Percentiles rank a stretch among this genome's conserved stretches.
Conservation (phyloP, 2,888 invertebrate species). For the Trilocha varians region DNA sequence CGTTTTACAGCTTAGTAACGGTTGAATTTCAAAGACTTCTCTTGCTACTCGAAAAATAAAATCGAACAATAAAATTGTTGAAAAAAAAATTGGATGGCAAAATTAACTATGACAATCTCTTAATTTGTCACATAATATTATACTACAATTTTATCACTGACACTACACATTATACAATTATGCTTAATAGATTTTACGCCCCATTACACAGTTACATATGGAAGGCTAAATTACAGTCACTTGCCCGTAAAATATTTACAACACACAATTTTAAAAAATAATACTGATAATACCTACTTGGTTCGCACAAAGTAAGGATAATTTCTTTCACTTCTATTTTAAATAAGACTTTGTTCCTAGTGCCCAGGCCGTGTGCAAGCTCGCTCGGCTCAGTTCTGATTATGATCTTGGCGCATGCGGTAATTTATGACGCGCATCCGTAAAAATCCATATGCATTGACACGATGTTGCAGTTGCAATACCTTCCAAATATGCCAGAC, state of each 20-base stretch:
- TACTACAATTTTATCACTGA: no score
- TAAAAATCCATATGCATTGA: not conserved
- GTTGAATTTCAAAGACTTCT: no score
- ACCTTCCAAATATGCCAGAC: not conserved
- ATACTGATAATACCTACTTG: not conserved
- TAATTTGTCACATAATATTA: no score
- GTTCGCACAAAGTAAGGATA: not conserved
- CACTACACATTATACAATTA: no score
- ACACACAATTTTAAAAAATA: not conserved
- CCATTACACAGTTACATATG: no score
- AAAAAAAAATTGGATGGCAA: no score
- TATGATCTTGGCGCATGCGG: not conserved
- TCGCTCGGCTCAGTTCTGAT: not conserved
- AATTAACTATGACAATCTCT: no score
- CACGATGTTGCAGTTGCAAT: not conserved
- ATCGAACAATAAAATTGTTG: no score
- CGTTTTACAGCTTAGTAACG: no score
- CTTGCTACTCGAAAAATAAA: no score
- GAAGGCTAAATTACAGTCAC: no score
- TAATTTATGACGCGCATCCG: not conserved
- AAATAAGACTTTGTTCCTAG: not conserved
- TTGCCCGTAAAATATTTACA: not conserved
- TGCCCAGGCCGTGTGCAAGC: not conserved
- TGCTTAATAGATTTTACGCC: no score
- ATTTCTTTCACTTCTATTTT: not conserved